A percentile compares a stretch with the other conserved stretches of the same genome.
Evolutionary conservation across 2,888 invertebrate genomes (phyloP).

Genomic region (Drosophila pegasa): DNA sequence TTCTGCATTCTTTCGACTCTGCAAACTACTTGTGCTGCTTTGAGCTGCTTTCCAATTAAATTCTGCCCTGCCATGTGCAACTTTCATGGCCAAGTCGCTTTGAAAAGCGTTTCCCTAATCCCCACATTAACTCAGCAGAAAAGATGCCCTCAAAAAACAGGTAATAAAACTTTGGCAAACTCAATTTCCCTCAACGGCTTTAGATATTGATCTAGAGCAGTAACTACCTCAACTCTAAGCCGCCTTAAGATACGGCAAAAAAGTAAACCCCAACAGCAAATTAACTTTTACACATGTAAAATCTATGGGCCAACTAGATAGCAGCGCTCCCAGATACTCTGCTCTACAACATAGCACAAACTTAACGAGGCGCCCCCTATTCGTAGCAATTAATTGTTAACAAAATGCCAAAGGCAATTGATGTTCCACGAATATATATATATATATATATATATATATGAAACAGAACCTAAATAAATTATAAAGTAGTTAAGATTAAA

Average conservation of each 20-base stretch:
- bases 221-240: constrained; percentile 41
- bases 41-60: constrained; percentile 12
- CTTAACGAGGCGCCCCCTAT: background rate
- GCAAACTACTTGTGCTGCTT: background rate
- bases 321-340: background rate
- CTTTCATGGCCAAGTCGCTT: constrained; percentile 12
- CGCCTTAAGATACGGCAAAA: constrained; percentile 29
- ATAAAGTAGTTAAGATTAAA: constrained; percentile 45
- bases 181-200: constrained; percentile 51
- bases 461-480: constrained; percentile 56
- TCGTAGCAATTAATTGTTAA: constrained; percentile 12
- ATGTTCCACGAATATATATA: constrained; percentile 8
- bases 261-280: constrained; percentile 19
- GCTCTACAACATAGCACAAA: background rate
- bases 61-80: constrained; percentile 18
- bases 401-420: constrained; percentile 20
- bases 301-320: constrained; percentile 4
- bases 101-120: constrained; percentile 30
- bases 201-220: constrained; percentile 45
- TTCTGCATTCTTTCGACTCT: background rate
- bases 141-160: constrained; percentile 27
- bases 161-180: constrained; percentile 52
- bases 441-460: constrained; percentile 4
- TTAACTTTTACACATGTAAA: constrained; percentile 36
- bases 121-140: constrained; percentile 24